Base-by-base conservation (phyloP, 2,888 invertebrate species). In the Deroplatys truncata region DNA sequence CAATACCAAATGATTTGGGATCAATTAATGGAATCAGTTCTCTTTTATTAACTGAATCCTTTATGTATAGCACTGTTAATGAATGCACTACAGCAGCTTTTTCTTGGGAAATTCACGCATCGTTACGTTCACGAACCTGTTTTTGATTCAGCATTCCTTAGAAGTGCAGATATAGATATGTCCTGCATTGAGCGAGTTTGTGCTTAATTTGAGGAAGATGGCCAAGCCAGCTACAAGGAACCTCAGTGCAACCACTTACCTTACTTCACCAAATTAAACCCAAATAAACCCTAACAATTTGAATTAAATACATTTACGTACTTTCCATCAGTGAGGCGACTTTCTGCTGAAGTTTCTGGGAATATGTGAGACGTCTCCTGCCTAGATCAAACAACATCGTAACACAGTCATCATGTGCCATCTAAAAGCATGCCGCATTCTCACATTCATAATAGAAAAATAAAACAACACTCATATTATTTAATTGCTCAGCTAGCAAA, bases 321-420 rank as follows among this genome's bases (percentile, higher is more conserved):
- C 94, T 93, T 93, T 94, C 93, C 93, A 93, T 93, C 92, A 94
- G 92, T 90, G 92, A 92, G 91, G 93, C 93, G 92, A 94, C 93
- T 92, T 93, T 93, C 92, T 93, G 93, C 93, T 93, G 94, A 91
- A 94, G 93, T 91, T 94, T 93, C 93, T 94, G 93, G 90, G 94
- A 93, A 92, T 94, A 94, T 92, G 94, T 94, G 91, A 93, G 93
- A 56, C 88, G 84, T 84, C 89, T 86, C 86, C 87, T 89, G 89
- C 89, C 91, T 92, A 91, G 90, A 91, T 88, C 90, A 91, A 89
- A 91, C 91, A 72, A 72, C 25, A 91, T 91, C 91, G 90, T 90
- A 91, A 85, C 84, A 90, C 86, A 29, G 88, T 28, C 86, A 88
- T 90, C 43, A 82, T 83, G 83, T 82, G 83, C 83, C 49, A 84